Conservation (phyloP, 2,113 vertebrate species). For the Argyrosomus japonicus region DNA sequence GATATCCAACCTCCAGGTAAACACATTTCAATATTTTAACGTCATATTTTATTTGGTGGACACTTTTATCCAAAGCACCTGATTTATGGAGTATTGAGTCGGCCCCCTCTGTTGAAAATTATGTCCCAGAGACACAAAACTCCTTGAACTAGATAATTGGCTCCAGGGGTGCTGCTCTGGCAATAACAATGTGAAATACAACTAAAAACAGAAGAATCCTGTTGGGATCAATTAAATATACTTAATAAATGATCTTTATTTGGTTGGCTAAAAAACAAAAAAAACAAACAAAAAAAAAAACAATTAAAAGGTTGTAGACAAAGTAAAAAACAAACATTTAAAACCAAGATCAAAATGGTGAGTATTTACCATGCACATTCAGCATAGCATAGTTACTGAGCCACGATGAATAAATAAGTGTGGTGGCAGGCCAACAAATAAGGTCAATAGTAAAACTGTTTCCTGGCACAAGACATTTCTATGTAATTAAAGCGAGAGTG, state of each 20-base stretch:
- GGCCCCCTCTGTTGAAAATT: neutral
- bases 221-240: neutral
- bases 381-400: neutral
- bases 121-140: conserved; percentile 9
- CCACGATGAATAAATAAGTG: neutral
- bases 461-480: neutral
- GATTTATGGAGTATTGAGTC: neutral
- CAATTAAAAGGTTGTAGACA: no score
- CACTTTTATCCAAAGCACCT: neutral
- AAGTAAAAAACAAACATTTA: neutral
- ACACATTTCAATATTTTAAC: neutral
- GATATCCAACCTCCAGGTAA: conserved; percentile 87
- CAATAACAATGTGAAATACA: neutral
- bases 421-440: neutral
- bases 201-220: neutral
- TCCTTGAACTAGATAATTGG: neutral
- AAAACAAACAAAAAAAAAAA: no score
- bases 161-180: neutral
- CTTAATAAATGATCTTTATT: neutral
- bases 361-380: neutral
- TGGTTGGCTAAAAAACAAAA: neutral
- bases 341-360: neutral
- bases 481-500: conserved; percentile 4
- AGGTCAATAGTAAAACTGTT: conserved; percentile 13
- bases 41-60: neutral